Conservation (phyloP, 2,888 invertebrate species). For the Aspidiotus rigidus region DNA sequence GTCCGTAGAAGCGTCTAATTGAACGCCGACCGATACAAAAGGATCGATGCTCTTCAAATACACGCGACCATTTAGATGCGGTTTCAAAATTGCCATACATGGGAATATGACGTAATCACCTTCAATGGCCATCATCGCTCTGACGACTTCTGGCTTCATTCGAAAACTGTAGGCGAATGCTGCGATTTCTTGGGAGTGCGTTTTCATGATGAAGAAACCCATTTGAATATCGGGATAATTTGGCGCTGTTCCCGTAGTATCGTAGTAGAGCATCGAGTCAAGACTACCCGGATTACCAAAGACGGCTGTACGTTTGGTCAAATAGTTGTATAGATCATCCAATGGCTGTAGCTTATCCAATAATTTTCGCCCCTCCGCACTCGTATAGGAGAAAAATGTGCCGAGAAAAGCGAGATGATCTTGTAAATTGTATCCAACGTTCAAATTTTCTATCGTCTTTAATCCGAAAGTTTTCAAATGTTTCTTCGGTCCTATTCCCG, state of each 20-base stretch:
- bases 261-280: constrained; percentile 17
- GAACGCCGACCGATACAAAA: neutral
- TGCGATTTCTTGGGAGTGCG: neutral
- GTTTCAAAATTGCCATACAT: constrained; percentile 3
- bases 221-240: constrained; percentile 17
- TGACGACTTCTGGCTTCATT: constrained; percentile 10
- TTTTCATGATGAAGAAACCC: constrained; percentile 5
- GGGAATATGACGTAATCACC: constrained; percentile 22
- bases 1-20: neutral
- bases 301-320: constrained; percentile 4
- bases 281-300: constrained; percentile 3
- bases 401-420: constrained; percentile 25
- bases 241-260: neutral
- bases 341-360: neutral
- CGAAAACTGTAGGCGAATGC: neutral
- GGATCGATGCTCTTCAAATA: constrained; percentile 11
- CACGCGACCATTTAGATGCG: constrained; percentile 17
- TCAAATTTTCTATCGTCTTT: constrained; percentile 2
- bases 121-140: constrained; percentile 3
- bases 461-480: constrained; percentile 9
- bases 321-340: constrained; percentile 21
- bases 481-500: constrained; percentile 26
- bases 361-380: neutral
- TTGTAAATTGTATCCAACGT: constrained; percentile 27
- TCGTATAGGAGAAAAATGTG: neutral